Evolutionary conservation across 1,140 invertebrate genomes (phyloP).

Genomic region (Episyrphus balteatus): DNA sequence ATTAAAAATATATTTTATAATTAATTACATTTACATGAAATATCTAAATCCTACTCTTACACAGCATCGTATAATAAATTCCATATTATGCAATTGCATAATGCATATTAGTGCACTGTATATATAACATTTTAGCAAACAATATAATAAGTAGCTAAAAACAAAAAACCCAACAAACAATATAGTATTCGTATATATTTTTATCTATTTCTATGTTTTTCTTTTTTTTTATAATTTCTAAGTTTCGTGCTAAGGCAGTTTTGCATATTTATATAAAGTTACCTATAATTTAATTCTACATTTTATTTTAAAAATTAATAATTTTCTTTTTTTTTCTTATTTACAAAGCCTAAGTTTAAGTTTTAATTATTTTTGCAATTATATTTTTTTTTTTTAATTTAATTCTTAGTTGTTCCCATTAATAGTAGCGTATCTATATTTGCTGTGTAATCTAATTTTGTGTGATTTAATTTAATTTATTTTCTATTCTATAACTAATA

Average conservation of each 20-base stretch:
- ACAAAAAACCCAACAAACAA: no score
- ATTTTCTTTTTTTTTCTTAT: neutral
- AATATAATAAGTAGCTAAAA: neutral
- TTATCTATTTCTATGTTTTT: neutral
- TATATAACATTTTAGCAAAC: neutral
- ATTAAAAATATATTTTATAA: neutral
- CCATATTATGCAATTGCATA: no score
- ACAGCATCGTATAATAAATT: neutral
- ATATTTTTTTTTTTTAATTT: neutral
- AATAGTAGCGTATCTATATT: neutral
- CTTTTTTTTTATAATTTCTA: neutral
- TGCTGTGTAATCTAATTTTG: neutral
- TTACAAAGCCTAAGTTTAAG: neutral
- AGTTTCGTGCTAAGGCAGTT: neutral
- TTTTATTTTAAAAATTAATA: neutral
- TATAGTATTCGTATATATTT: neutral
- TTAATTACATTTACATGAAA: slow-evolving; percentile 1
- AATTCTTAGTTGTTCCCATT: neutral
- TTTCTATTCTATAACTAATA: no score
- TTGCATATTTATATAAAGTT: neutral
- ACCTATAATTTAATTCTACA: neutral
- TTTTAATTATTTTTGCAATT: neutral
- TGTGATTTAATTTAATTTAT: neutral
- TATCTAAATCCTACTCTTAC: neutral
- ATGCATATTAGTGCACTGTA: neutral